Conservation (phyloP, 2,888 invertebrate species). For the Theodoxus fluviatilis region DNA sequence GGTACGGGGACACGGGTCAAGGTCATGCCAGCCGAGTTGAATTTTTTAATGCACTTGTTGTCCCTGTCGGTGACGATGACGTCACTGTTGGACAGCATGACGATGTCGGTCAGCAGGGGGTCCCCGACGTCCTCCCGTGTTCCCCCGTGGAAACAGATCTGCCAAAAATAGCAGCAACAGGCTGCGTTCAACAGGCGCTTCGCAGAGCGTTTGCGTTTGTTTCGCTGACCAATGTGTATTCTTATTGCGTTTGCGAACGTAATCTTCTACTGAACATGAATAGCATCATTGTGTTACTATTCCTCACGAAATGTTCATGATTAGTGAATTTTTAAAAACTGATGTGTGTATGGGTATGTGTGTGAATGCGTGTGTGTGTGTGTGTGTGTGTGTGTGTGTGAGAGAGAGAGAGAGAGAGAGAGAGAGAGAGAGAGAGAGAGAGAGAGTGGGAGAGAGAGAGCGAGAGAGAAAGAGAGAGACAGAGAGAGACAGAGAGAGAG, state of each 20-base stretch:
- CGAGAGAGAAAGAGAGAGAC: conserved; percentile 19
- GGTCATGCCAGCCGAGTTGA: conserved; percentile 33
- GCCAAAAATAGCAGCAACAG: conserved; percentile 27
- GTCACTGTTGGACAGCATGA: conserved; percentile 32
- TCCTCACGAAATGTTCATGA: no score
- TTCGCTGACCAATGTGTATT: no score
- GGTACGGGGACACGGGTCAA: conserved; percentile 33
- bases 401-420: background rate
- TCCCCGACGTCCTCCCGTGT: conserved; percentile 30
- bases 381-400: no score
- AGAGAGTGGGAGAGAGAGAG: background rate
- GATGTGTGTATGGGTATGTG: no score
- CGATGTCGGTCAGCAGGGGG: conserved; percentile 33
- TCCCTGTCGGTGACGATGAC: conserved; percentile 34
- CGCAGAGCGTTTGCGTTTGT: no score
- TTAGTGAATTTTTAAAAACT: no score
- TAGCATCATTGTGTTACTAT: no score
- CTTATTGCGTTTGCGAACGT: no score
- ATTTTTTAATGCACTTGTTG: conserved; percentile 36
- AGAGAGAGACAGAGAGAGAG: conserved; percentile 20
- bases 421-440: background rate
- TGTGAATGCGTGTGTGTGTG: no score
- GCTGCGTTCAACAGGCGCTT: background rate
- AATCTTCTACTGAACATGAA: no score
- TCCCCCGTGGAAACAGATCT: conserved; percentile 33